Evolutionary conservation across 2,888 invertebrate species (phyloP).

Genomic region (Trissolcus japonicus): DNA sequence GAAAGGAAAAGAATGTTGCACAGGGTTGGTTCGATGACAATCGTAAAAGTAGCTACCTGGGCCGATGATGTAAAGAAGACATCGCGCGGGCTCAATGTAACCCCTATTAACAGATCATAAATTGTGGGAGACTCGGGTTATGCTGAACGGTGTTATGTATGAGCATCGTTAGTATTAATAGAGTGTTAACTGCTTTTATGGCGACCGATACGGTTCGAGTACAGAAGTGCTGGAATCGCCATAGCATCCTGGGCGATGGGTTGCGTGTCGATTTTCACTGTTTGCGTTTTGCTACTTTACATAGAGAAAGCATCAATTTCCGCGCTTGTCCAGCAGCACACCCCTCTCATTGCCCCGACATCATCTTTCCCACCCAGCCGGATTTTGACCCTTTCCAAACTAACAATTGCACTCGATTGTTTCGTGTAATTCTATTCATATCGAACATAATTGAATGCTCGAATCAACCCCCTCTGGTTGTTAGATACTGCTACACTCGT

Average conservation of each 20-base stretch:
- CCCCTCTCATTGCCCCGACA: slow-evolving; percentile 27
- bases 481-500: slow-evolving; percentile 47
- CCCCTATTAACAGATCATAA: slow-evolving; percentile 75
- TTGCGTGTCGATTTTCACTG: slow-evolving; percentile 69
- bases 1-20: slow-evolving; percentile 33
- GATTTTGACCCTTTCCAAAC: slow-evolving; percentile 59
- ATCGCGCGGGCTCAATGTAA: slow-evolving; percentile 72
- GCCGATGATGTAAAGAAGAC: slow-evolving; percentile 64
- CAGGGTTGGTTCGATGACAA: slow-evolving; percentile 39
- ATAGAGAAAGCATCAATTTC: slow-evolving; percentile 74
- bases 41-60: slow-evolving; percentile 66
- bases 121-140: slow-evolving; percentile 67
- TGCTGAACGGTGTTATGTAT: slow-evolving; percentile 72
- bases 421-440: slow-evolving; percentile 65
- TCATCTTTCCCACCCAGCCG: slow-evolving; percentile 35
- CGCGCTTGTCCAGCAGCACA: slow-evolving; percentile 56
- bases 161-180: slow-evolving; percentile 76
- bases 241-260: slow-evolving; percentile 58
- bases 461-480: slow-evolving; percentile 47
- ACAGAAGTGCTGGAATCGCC: slow-evolving; percentile 55
- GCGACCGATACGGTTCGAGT: slow-evolving; percentile 73
- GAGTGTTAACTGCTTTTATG: slow-evolving; percentile 76
- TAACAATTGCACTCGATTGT: slow-evolving; percentile 59
- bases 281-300: slow-evolving; percentile 71
- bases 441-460: slow-evolving; percentile 69